Evolutionary conservation across 2,113 vertebrate species (phyloP), one percentile per base, ranked within the genome.

Genomic region (Mormoops blainvillei): DNA sequence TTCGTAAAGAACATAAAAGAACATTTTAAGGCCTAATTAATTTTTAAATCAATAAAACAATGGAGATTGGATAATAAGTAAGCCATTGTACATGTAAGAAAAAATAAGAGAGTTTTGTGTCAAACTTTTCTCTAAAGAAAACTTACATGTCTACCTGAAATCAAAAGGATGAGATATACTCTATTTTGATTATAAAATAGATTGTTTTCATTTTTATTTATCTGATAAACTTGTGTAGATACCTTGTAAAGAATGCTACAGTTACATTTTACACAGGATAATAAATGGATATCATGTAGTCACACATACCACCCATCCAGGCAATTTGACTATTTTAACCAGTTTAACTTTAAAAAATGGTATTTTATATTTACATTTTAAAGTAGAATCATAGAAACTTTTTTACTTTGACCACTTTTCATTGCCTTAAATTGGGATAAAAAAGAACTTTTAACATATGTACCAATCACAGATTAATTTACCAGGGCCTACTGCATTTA

Each of bases 21-120:
- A 0, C 4, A 41, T 18, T n/a, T 24, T 56, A 63, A 74, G 14
- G 18, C 38, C 36, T n/a, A 56, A 33, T 67, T 73, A 82, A 33
- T 65, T 28, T 76, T 26, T 76, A 28, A n/a, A 73, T 33, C 48
- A 74, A 87, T 7, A 63, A 77, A 86, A 95, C 4, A 77, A 16
- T 89, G 18, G 54, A 76, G 19, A 83, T 43, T 73, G n/a, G 31
- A 41, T 86, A 56, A 85, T 78, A 54, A 80, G 77, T 70, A n/a
- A 38, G 1, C 71, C 43, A 77, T 86, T 56, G 52, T 12, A 77
- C 22, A 19, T 41, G 1, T n/a, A 18, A 74, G 73, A 70, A 85
- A 86, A 91, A 89, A 84, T 16, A 81, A 95, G 9, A 63, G 20
- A 4, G 6, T 38, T 81, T 73, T 89, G 1, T 22, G 76, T 54